Evolutionary conservation across 2,797 vertebrate species (phyloP).

Genomic region (Argyrosomus regius): DNA sequence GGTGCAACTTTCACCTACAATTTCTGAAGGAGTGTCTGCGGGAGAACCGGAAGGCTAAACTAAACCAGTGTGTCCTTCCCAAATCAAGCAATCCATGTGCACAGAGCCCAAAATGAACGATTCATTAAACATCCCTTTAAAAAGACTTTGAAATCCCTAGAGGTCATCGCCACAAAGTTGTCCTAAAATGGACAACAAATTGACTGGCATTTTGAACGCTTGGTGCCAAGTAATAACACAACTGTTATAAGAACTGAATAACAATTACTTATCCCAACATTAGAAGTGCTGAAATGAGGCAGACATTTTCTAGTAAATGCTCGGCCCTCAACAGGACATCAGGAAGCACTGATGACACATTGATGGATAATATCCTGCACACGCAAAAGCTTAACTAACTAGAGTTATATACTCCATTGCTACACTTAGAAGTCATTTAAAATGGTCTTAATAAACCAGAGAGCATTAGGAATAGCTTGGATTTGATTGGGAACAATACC

Average conservation of each 20-base stretch:
- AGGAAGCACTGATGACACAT: not conserved
- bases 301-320: not conserved
- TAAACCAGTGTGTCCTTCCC: not conserved
- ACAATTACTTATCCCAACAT: not conserved
- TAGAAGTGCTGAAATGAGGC: not conserved
- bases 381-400: not conserved
- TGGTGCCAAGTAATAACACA: not conserved
- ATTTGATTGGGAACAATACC: not conserved
- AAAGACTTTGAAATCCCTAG: not conserved
- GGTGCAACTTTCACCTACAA: not conserved
- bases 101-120: not conserved
- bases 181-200: not conserved
- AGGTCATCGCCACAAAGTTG: not conserved
- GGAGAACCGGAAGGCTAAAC: slow-evolving; percentile 5
- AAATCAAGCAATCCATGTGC: not conserved
- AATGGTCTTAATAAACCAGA: not conserved
- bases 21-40: not conserved
- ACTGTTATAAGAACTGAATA: not conserved
- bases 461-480: not conserved
- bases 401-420: not conserved
- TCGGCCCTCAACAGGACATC: slow-evolving; percentile 4
- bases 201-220: not conserved
- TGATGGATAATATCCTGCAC: not conserved
- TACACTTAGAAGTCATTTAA: not conserved
- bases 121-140: not conserved